Base-by-base conservation (phyloP, 2,113 vertebrate species). In the Lethenteron camtschaticum region DNA sequence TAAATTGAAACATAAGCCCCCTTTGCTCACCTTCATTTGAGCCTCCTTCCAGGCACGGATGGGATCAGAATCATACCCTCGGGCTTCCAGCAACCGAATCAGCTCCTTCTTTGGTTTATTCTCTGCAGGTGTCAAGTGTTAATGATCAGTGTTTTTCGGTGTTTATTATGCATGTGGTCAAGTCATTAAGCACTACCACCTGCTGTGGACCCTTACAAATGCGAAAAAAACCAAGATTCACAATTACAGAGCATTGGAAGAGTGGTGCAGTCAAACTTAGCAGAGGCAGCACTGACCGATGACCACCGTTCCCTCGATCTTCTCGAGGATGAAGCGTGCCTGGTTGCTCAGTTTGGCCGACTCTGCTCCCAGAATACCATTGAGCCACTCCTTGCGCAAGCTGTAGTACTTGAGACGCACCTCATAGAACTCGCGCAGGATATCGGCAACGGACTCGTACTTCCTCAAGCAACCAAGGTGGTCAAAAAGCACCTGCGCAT, bases 401-500 rank as follows among this genome's bases (percentile, higher is more conserved):
- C 85, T 84, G 69, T 89, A 99, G 73, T 96, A 96, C 76, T 95
- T 86, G 74, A 96, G 80, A 9, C 94, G 81, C 71, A 99, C 83
- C 75, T 96, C 90, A 73, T 90, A 99, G 80, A 99, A 99, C 78
- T 99, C 92, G 79, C 84, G 88, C 74, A 99, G 73, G 75, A 99
- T 96, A 73, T 99, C 94, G 57, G 91, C 88, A 68, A 99, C 92
- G 1, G 89, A 94, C 73, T 96, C 94, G 7, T 99, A 99, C 72
- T 95, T 86, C 82, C 96, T 99, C 68, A 99, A 71, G 78, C 94
- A 99, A 20, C 94, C 94, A 91, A 99, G 96, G 77, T 99, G 94
- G 80, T 99, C 94, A 80, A 99, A 99, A n/a, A 99, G 82, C 79
- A 99, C 94, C 94, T 96, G 70, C n/a, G 63, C n/a, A 66, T 16